Evolutionary conservation across 2,113 vertebrate species (phyloP).

Genomic region (Struthidea cinerea): DNA sequence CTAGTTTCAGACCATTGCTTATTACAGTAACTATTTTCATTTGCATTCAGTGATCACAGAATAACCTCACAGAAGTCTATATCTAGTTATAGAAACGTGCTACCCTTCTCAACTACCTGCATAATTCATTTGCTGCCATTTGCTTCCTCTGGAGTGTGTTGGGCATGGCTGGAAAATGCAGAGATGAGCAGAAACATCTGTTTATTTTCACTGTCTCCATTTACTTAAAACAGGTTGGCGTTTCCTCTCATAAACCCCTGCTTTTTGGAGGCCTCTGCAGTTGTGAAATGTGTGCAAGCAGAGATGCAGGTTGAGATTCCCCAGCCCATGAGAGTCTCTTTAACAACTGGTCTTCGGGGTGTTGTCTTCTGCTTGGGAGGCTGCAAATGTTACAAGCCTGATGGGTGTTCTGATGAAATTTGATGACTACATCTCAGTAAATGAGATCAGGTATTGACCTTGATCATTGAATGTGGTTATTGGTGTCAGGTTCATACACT

Average conservation of each 20-base stretch:
- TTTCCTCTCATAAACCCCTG: not conserved
- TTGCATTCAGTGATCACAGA: not conserved
- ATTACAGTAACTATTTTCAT: not conserved
- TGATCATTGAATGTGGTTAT: not conserved
- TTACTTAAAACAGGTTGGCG: fast-evolving
- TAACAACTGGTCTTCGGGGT: not conserved
- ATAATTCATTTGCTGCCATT: not conserved
- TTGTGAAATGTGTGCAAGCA: not conserved
- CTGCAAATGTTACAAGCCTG: not conserved
- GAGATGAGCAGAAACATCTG: not conserved
- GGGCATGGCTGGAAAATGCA: not conserved
- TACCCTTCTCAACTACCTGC: not conserved
- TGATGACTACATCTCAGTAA: not conserved
- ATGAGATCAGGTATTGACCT: not conserved
- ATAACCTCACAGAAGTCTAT: not conserved
- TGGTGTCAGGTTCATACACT: not conserved
- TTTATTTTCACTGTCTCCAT: not conserved
- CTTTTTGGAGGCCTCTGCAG: fast-evolving
- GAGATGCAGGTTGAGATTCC: not conserved
- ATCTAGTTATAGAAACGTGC: not conserved
- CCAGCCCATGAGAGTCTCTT: not conserved
- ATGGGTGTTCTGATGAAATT: not conserved
- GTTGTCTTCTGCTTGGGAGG: not conserved
- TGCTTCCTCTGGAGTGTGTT: fast-evolving
- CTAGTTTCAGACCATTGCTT: not conserved